phyloP scores from a whole-genome alignment of 2,113 vertebrate genomes.

The Callaeas wilsoni region DNA sequence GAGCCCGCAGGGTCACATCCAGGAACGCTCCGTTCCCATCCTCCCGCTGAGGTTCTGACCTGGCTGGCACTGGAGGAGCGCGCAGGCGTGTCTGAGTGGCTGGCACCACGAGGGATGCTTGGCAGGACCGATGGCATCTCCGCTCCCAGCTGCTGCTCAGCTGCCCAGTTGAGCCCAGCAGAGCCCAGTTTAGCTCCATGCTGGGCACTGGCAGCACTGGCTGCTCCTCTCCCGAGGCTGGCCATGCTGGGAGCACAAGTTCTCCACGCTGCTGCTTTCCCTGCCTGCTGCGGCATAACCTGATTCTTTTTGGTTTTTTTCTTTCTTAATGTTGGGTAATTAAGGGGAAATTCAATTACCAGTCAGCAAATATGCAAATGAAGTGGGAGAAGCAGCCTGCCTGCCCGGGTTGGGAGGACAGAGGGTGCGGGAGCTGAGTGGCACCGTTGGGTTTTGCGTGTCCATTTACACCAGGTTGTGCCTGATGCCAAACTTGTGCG shows the following conservation, averaged over 20 bases:
- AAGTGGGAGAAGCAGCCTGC: not conserved
- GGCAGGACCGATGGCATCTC: not conserved
- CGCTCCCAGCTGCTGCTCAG: not conserved
- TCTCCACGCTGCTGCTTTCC: not conserved
- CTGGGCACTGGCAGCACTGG: not conserved
- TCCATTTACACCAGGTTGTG: fast-evolving
- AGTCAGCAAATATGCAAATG: conserved; percentile 41
- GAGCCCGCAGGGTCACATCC: fast-evolving
- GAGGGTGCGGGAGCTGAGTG: not conserved
- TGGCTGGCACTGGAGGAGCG: fast-evolving
- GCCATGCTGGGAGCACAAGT: not conserved
- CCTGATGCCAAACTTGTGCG: fast-evolving
- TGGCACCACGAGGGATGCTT: not conserved
- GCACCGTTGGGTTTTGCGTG: fast-evolving
- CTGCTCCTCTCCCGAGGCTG: not conserved
- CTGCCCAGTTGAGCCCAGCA: not conserved
- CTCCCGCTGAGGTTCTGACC: not conserved
- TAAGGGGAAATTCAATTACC: conserved; percentile 52
- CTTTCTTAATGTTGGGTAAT: not conserved
- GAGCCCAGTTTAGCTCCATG: not conserved
- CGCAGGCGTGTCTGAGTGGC: not conserved
- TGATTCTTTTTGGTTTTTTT: not conserved
- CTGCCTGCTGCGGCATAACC: conserved; percentile 16
- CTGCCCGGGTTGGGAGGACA: not conserved
- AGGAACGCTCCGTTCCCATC: not conserved